Percentiles rank a stretch among this genome's conserved stretches.
phyloP scores from a whole-genome alignment of 2,888 invertebrate genomes.

The Cremastinae sp. region DNA sequence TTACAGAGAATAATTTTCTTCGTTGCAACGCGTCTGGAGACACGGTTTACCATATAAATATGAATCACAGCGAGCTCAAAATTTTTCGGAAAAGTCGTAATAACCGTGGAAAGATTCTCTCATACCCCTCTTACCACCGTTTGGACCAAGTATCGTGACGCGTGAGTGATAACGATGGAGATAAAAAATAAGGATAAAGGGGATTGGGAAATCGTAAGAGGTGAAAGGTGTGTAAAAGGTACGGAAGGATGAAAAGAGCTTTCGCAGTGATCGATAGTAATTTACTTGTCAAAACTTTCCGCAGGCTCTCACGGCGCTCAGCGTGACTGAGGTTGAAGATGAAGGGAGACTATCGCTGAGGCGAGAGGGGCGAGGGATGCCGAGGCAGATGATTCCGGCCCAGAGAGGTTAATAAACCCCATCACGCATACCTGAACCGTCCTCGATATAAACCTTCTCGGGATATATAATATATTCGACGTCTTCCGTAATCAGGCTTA shows the following conservation, averaged over 20 bases:
- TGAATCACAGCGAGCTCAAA: too few relatives aligned
- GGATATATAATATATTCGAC: conserved; percentile 66
- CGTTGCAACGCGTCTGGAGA: background rate
- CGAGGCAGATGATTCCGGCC: conserved; percentile 38
- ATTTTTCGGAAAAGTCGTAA: too few relatives aligned
- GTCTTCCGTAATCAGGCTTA: conserved; percentile 71
- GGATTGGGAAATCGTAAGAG: conserved; percentile 16
- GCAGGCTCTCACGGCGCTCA: conserved; percentile 32
- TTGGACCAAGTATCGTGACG: background rate
- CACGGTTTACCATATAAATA: too few relatives aligned
- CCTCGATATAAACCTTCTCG: conserved; percentile 46
- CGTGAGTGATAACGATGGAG: background rate
- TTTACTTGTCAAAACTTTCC: conserved; percentile 65
- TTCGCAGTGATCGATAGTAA: conserved; percentile 63
- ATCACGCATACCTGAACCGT: conserved; percentile 67
- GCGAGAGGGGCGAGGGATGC: conserved; percentile 5
- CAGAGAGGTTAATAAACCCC: conserved; percentile 69
- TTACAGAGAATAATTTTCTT: conserved; percentile 1
- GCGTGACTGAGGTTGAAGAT: conserved; percentile 47
- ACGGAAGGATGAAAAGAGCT: conserved; percentile 30
- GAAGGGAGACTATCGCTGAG: conserved; percentile 9
- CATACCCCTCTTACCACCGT: background rate
- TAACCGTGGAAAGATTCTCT: background rate
- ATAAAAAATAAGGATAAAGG: background rate
- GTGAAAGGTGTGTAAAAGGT: background rate